Evolutionary conservation across 2,888 invertebrate species (phyloP).

Genomic region (Nyleta sp.): DNA sequence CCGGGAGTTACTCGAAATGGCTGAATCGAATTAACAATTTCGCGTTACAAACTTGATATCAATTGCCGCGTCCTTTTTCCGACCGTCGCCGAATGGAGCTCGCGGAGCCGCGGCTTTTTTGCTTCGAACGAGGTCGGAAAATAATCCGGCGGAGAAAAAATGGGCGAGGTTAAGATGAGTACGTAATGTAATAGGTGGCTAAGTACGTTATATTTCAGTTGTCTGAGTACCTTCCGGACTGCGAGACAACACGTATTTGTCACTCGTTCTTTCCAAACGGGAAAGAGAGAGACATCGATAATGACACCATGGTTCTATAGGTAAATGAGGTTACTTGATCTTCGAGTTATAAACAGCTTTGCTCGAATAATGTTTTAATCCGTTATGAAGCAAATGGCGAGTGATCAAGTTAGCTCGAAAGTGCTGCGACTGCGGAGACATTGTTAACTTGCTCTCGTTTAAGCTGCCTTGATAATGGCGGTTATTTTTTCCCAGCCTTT

Average conservation of each 20-base stretch:
- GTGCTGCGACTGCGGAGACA: constrained; percentile 18
- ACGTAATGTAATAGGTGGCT: constrained; percentile 48
- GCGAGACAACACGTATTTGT: constrained; percentile 38
- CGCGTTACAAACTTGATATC: no score
- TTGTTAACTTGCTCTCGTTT: constrained; percentile 40
- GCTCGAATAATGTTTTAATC: constrained; percentile 47
- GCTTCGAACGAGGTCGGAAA: constrained; percentile 1
- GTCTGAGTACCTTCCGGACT: constrained; percentile 30
- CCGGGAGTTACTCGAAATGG: no score
- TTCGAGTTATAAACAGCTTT: constrained; percentile 53
- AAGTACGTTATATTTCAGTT: constrained; percentile 49
- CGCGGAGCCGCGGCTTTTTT: no score
- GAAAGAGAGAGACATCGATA: constrained; percentile 41
- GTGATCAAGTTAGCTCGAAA: constrained; percentile 35
- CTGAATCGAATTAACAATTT: no score
- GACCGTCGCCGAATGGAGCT: no score
- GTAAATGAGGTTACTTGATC: constrained; percentile 51
- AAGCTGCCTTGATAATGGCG: constrained; percentile 26
- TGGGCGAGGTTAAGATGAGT: constrained; percentile 33
- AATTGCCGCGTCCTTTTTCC: no score
- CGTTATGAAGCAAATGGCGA: constrained; percentile 48
- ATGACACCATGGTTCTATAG: constrained; percentile 20
- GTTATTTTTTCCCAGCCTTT: constrained; percentile 21
- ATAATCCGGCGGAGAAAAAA: constrained; percentile 36
- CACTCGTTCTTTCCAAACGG: constrained; percentile 7